Base-by-base conservation (phyloP, 2,113 vertebrate species). In the Clinocottus analis region DNA sequence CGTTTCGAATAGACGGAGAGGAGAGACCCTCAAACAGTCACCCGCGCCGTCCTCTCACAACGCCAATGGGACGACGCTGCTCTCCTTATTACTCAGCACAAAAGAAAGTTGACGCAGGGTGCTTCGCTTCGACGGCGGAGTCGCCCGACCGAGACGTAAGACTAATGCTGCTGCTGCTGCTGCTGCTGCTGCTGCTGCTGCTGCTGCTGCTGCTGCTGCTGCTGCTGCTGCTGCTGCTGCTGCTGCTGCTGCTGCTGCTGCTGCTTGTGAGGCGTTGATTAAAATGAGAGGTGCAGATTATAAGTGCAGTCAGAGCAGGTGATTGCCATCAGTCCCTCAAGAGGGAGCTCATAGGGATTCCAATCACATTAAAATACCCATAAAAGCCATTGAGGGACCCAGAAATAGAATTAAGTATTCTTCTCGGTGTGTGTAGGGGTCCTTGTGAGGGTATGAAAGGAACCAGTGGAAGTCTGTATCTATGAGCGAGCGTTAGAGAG, bases 61-160 rank as follows among this genome's bases (percentile, higher is more conserved):
- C 60, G 66, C 80, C 81, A 80, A 65, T 85, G 80, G 66, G 75
- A 73, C 75, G 72, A 63, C 61, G 60, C 65, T 51, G 76, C 82
- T 86, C 53, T 82, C 21, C 7, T 3, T 87, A 67, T 88, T 82
- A 88, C 56, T 90, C 85, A 41, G 49, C 70, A 63, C 43, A 59
- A 68, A 75, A 80, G 88, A 90, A 89, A 87, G 87, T 79, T 53
- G 79, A 73, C 21, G 27, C 55, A 56, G 77, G 77, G 47, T n/a
- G 59, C 66, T 76, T 29, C 17, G 31, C 39, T 68, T 14, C 76
- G 27, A 66, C 5, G 8, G 21, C 1, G 4, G 7, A 49, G 17
- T 63, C 37, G 41, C 55, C 58, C 16, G 37, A 37, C 5, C 13
- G 35, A 82, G 67, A 64, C 39, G 45, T 8, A 29, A 47, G 14